Base-by-base conservation (phyloP, 2,888 invertebrate genomes). In the Drosophila atripex region DNA sequence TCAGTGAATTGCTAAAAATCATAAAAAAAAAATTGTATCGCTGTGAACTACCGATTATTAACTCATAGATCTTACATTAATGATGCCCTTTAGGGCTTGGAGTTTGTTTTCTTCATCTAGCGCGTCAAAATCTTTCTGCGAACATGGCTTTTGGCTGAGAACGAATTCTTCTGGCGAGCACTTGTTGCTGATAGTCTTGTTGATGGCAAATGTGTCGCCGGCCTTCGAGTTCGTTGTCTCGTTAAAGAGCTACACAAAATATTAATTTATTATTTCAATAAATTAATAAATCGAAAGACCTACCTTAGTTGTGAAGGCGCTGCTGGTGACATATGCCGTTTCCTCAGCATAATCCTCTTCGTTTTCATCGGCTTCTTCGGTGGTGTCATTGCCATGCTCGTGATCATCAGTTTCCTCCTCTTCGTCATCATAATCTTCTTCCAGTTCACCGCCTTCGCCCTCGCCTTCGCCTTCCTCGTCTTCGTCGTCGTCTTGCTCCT, bases 331-430 rank as follows among this genome's bases (percentile, higher is more conserved):
- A 47, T 90, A 82, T 16, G 86, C 86, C 3, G 88, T 79, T 18
- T 89, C 88, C 7, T 88, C 86, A 1, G 77, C 83, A 55, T 91
- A 79, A 4, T 86, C 86, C 9, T 88, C 90, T 30, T 90, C 89
- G 7, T 89, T 88, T 46, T 90, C 90, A 23, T 89, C 90, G 0
- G 80, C 91, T 21, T 93, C 90, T 88, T 93, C 93, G 6, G 88
- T 90, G 35, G 89, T 89, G 30, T 86, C 88, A 45, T 79, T 86
- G 7, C 77, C 73, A 72, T 87, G 87, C 7, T 90, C 70, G 3
- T 91, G 68, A 41, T 71, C 75, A 7, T 71, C 85, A 8, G 91
- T 83, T 87, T 93, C 68, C 14, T 72, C 92, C 28, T 82, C 93
- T 0, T 86, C 86, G 2, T 87, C 88, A 12, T 87, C 88, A n/a